Evolutionary conservation across 2,888 invertebrate species (phyloP).

Genomic region (Drosophila ustulata): DNA sequence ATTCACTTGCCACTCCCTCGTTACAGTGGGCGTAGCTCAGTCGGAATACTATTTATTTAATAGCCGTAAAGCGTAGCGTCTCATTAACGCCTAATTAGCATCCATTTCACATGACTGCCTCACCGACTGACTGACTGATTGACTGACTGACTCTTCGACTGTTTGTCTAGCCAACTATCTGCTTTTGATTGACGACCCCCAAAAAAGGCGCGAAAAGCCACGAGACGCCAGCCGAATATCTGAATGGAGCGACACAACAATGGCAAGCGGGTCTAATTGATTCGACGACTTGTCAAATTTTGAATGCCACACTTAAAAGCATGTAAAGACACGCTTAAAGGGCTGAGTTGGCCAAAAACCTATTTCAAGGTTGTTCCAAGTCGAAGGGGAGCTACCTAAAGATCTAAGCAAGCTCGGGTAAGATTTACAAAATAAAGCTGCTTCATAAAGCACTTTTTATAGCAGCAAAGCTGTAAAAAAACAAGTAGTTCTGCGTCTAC

Average conservation of each 20-base stretch:
- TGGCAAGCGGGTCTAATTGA: conserved; percentile 40
- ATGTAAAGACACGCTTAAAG: conserved; percentile 16
- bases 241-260: conserved; percentile 34
- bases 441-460: not conserved
- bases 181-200: conserved; percentile 46
- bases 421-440: not conserved
- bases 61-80: conserved; percentile 33
- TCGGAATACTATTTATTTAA: conserved; percentile 15
- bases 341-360: conserved; percentile 9
- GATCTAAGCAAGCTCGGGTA: not conserved
- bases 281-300: conserved; percentile 40
- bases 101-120: conserved; percentile 59
- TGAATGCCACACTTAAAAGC: conserved; percentile 33
- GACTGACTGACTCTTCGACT: conserved; percentile 32
- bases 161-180: conserved; percentile 5
- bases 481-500: not conserved
- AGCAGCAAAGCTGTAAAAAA: not conserved
- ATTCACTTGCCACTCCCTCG: conserved; percentile 35
- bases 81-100: conserved; percentile 76
- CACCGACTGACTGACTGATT: conserved; percentile 8
- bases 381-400: not conserved
- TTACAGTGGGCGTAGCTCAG: conserved; percentile 6
- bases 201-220: conserved; percentile 37
- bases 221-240: conserved; percentile 21
- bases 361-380: conserved; percentile 27